Evolutionary conservation across 2,888 invertebrate genomes (phyloP), one percentile per base, ranked within the genome.

Genomic region (Diarsia rubi): DNA sequence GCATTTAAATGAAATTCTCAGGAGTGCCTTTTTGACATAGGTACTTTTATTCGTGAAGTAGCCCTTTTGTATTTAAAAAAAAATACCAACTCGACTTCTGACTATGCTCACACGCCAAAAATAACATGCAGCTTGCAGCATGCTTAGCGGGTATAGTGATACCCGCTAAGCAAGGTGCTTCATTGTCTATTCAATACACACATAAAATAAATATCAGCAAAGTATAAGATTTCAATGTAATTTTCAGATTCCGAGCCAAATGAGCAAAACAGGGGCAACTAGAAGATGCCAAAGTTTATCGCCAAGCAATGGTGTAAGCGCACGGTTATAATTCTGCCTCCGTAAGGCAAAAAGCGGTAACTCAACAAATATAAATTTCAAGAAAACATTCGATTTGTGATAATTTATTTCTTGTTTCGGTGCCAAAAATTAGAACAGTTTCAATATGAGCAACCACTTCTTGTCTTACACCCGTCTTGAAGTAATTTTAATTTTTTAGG

Each of bases 251-350:
- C 77, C 93, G 92, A 89, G 85, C 71, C 86, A 88, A 11, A 72
- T 54, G 9, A 49, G 68, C 16, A 91, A 88, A 75, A 91, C 87
- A 65, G 44, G 70, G 63, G 11, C 60, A n/a, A 88, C 86, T 69
- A 89, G 92, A 88, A 91, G 94, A 92, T 92, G 92, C 80, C 92
- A 93, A 78, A 95, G 94, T 83, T 88, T 94, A 73, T 93, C 94
- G 6, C 93, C 94, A 16, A 71, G 86, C 90, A 52, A 80, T 54
- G 47, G 68, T 65, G 93, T 94, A 82, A 92, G 93, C 86, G 42
- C 44, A 54, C 69, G 11, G 70, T n/a, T 69, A 45, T 16, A 19
- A 31, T 19, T 59, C 19, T 59, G 27, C 27, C 19, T 31, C 3
- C 57, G 27, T 59, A 59, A 59, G 19, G 19, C 57, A 31, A 59